Percentiles rank a stretch among this genome's conserved stretches.
phyloP scores from a whole-genome alignment of 2,797 vertebrate species.

The Garrulus glandarius region DNA sequence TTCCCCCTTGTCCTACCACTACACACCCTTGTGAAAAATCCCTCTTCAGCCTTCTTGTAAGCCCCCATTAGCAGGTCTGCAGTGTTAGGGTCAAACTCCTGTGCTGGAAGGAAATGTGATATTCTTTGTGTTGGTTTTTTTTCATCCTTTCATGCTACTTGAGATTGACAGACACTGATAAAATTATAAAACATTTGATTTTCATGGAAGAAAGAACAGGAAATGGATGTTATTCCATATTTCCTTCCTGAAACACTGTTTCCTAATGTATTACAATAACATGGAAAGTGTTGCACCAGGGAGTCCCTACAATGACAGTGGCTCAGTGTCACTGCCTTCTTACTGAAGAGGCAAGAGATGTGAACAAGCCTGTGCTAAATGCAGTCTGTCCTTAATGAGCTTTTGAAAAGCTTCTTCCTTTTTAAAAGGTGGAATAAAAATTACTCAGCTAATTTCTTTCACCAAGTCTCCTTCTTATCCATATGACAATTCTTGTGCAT shows the following conservation, averaged over 20 bases:
- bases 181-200: background rate
- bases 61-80: background rate
- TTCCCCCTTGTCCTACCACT: background rate
- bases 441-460: background rate
- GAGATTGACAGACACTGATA: background rate
- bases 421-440: background rate
- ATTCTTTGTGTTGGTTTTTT: background rate
- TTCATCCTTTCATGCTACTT: background rate
- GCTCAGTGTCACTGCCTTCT: background rate
- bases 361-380: background rate
- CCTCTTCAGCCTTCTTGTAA: background rate
- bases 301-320: background rate
- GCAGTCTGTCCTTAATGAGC: background rate
- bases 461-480: background rate
- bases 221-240: background rate
- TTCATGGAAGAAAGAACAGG: background rate
- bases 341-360: background rate
- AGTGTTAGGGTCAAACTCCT: background rate
- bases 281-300: background rate
- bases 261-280: background rate
- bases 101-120: background rate
- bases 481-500: background rate
- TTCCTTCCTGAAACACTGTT: background rate
- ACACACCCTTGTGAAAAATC: background rate
- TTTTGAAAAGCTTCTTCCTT: background rate